Base-by-base conservation (phyloP, 2,888 invertebrate genomes). In the Meiosimyza platycephala region DNA sequence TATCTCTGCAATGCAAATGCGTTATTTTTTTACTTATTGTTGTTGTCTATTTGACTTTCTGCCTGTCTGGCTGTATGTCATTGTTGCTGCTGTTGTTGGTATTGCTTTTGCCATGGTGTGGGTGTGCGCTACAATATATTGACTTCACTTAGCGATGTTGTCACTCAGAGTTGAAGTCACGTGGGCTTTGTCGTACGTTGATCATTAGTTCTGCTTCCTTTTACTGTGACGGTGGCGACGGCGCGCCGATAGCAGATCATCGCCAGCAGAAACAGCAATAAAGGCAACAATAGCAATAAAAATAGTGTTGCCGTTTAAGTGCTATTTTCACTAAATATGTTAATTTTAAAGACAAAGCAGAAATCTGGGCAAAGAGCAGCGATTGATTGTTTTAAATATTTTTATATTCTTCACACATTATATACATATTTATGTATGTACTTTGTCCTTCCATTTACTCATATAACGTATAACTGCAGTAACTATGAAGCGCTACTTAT, bases 161-260 rank as follows among this genome's bases (percentile, higher is more conserved):
- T 60, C 15, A 60, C 40, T 33, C 60, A 22, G 60, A 60, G 28
- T 28, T 28, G 28, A 5, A 28, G 64, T 64, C 64, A 64, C 64
- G 64, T 64, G 64, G 64, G 64, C 28, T 28, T 28, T 18, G 64
- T 28, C 22, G 22, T 22, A 22, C 22, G 64, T n/a, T 50, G 64
- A 64, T 64, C 64, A 64, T 64, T 64, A 64, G 64, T 64, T 50
- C 50, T 28, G 40, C 40, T 62, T 62, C 40, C n/a, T 62, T 2
- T 47, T 62, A 12, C 28, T 28, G 28, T 33, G 11, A 47, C n/a
- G 62, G 33, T 4, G 33, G 40, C 62, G 47, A n/a, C 16, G 59
- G 13, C 59, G 13, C 12, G n/a, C 11, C 7, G 22, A 22, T 64
- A 13, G 16, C 11, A 50, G 64, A 60, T 60, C 60, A 33, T 33